These are phyloP conservation scores for Mylabris sibirica DNA, from an alignment of 2,888 invertebrate genomes.

Conservation along the genomic window DNA sequence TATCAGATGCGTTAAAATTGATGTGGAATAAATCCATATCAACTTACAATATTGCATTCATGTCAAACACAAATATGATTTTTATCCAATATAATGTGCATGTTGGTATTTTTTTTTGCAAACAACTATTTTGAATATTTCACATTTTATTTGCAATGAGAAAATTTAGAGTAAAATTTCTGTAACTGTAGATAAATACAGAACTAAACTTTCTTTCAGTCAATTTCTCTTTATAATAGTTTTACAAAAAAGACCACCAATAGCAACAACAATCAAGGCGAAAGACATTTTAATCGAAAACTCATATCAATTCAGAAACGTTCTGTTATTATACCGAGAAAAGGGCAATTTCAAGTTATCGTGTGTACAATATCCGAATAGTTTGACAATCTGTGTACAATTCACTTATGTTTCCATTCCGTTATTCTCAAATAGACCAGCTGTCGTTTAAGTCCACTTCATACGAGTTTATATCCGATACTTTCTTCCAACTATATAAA, in stretches of 20 bases:
- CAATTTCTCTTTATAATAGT: neutral
- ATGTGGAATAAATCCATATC: slow-evolving; percentile 10
- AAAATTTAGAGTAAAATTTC: neutral
- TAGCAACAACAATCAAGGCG: neutral
- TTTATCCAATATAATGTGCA: neutral
- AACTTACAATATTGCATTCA: slow-evolving; percentile 1
- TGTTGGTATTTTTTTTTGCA: neutral
- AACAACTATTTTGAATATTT: no score
- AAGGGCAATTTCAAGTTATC: neutral
- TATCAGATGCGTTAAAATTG: slow-evolving; percentile 6
- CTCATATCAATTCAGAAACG: neutral
- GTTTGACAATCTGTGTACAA: no score
- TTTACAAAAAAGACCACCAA: neutral
- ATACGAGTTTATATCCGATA: no score
- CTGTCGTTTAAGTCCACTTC: no score
- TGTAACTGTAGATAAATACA: neutral
- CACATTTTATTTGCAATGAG: neutral
- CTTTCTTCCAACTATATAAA: no score
- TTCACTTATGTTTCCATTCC: no score
- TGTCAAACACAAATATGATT: slow-evolving; percentile 9
- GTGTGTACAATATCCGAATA: no score
- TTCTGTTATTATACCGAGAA: neutral
- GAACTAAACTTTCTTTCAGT: neutral
- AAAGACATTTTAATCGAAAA: neutral
- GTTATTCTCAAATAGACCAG: no score